phyloP scores from a whole-genome alignment of 1,140 invertebrate species.

The Neodiprion pinetum region DNA sequence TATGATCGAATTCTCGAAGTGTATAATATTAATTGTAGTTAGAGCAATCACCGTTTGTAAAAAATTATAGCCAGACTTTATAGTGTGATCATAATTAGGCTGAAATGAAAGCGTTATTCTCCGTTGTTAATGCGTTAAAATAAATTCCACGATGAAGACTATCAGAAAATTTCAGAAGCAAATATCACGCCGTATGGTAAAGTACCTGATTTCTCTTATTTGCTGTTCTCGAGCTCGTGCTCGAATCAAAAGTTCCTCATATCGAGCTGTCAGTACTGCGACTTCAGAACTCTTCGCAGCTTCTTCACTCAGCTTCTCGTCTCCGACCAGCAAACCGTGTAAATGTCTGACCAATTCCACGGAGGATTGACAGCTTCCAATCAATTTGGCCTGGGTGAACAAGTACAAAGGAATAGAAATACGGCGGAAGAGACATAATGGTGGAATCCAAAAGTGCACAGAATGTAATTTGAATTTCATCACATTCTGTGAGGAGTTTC shows the following conservation, averaged over 20 bases:
- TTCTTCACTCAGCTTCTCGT: conserved; percentile 73
- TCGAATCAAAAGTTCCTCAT: conserved; percentile 72
- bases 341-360: conserved; percentile 82
- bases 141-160: background rate
- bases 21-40: conserved; percentile 10
- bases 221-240: conserved; percentile 78
- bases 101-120: background rate
- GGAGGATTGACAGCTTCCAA: conserved; percentile 74
- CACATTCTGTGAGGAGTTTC: background rate
- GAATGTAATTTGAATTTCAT: background rate
- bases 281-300: conserved; percentile 73
- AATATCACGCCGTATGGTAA: background rate
- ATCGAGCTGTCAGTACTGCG: conserved; percentile 68
- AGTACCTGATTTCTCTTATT: conserved; percentile 74
- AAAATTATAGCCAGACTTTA: conserved; percentile 23
- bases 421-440: background rate
- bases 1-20: background rate
- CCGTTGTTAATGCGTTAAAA: conserved; percentile 1
- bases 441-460: conserved; percentile 2
- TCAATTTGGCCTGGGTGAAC: conserved; percentile 65
- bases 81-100: background rate
- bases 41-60: conserved; percentile 5
- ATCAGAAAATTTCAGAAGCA: background rate
- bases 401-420: conserved; percentile 17
- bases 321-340: conserved; percentile 74